These are phyloP conservation scores for Antennarius striatus DNA, from an alignment of 2,113 vertebrate genomes.

Conservation along the genomic window DNA sequence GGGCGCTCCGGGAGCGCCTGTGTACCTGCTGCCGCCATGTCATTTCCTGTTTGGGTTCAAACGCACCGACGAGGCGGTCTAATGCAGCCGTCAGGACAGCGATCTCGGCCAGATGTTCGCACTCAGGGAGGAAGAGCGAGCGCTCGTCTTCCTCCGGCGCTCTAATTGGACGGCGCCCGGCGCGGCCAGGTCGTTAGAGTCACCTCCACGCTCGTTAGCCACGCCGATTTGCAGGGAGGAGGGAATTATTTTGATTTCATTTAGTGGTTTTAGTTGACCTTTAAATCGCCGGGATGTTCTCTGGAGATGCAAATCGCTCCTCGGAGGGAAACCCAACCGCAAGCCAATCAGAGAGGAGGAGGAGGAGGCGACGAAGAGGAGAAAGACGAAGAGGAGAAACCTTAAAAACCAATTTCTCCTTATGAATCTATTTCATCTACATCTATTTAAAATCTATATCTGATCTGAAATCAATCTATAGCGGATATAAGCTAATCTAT, in stretches of 20 bases:
- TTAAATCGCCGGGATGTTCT: neutral
- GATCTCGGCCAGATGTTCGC: slow-evolving; percentile 52
- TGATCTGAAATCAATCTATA: no score
- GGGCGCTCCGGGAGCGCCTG: slow-evolving; percentile 21
- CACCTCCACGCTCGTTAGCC: slow-evolving; percentile 62
- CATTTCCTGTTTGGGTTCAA: slow-evolving; percentile 39
- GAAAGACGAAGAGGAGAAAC: no score
- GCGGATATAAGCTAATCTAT: no score
- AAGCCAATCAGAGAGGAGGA: no score
- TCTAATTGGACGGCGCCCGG: slow-evolving; percentile 44
- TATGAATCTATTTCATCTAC: no score
- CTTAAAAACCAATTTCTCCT: no score
- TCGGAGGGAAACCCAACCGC: neutral
- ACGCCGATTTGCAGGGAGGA: slow-evolving; percentile 41
- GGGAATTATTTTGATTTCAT: slow-evolving; percentile 7
- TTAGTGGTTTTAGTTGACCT: slow-evolving; percentile 30
- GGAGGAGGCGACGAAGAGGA: no score
- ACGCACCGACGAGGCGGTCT: slow-evolving; percentile 25
- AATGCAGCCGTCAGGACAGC: slow-evolving; percentile 44
- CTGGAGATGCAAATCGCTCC: neutral
- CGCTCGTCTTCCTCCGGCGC: slow-evolving; percentile 10
- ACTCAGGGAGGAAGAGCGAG: neutral
- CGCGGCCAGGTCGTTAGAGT: slow-evolving; percentile 36
- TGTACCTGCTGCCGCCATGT: slow-evolving; percentile 60
- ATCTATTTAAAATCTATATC: no score